Percentiles rank a stretch among this genome's conserved stretches.
Evolutionary conservation across 2,888 invertebrate species (phyloP).

Genomic region (Sthenelais limicola): DNA sequence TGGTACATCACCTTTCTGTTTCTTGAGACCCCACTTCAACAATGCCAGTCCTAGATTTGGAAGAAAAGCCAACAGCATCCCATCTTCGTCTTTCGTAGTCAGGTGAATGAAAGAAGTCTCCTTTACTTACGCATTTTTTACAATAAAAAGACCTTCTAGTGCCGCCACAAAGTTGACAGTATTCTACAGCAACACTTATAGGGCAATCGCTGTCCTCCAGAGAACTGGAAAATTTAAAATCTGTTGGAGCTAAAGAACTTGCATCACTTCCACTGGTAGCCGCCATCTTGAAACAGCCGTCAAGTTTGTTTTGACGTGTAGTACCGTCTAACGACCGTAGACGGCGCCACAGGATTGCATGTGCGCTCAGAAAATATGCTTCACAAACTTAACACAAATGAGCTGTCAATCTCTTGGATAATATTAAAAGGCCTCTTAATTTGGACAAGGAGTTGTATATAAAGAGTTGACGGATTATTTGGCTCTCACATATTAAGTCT

Average conservation of each 20-base stretch:
- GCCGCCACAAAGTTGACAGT: slow-evolving; percentile 49
- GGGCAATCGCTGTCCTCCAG: slow-evolving; percentile 40
- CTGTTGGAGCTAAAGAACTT: slow-evolving; percentile 48
- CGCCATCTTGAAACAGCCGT: slow-evolving; percentile 31
- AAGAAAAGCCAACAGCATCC: neutral
- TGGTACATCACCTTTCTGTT: neutral
- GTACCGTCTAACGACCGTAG: too few relatives aligned
- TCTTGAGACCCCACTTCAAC: too few relatives aligned
- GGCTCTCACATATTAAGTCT: too few relatives aligned
- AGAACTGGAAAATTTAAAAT: slow-evolving; percentile 42
- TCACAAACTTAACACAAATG: too few relatives aligned
- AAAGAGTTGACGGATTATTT: too few relatives aligned
- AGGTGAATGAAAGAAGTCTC: slow-evolving; percentile 46
- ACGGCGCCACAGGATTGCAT: too few relatives aligned
- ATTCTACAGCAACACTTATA: slow-evolving; percentile 51
- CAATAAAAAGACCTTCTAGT: slow-evolving; percentile 49
- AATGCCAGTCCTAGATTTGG: neutral
- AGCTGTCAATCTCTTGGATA: too few relatives aligned
- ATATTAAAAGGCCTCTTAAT: too few relatives aligned
- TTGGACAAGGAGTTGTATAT: too few relatives aligned
- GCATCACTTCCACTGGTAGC: slow-evolving; percentile 1
- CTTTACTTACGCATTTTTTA: slow-evolving; percentile 46
- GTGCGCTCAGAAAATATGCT: too few relatives aligned
- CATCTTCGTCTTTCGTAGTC: neutral
- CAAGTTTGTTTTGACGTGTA: too few relatives aligned